These are phyloP conservation scores for Delichon dasypus DNA, from an alignment of 2,797 vertebrate genomes.

Conservation along the genomic window DNA sequence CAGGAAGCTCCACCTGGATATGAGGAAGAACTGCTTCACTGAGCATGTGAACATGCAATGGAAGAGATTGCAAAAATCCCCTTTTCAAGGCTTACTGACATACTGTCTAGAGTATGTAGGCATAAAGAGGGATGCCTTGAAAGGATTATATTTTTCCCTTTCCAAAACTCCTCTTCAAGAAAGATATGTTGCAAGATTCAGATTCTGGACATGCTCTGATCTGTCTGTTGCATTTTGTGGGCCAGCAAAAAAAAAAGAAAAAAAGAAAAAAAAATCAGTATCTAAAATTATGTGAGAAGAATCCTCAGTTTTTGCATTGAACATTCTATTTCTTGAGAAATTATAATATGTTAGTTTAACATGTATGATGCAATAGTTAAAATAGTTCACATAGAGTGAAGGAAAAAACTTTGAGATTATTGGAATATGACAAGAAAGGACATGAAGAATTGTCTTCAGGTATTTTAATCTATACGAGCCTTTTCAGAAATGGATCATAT, in stretches of 20 bases:
- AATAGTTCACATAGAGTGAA: not conserved
- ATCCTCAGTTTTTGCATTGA: not conserved
- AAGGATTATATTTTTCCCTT: not conserved
- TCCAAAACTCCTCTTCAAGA: not conserved
- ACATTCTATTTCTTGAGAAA: not conserved
- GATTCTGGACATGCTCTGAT: not conserved
- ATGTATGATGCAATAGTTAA: not conserved
- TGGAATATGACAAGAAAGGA: not conserved
- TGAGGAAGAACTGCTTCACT: not conserved
- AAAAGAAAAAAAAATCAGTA: not conserved
- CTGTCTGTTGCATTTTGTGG: not conserved
- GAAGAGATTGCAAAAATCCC: not conserved
- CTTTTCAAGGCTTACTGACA: not conserved
- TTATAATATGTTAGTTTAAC: not conserved
- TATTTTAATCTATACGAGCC: not conserved
- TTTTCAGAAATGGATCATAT: not conserved
- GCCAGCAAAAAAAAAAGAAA: not conserved
- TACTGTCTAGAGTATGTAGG: not conserved
- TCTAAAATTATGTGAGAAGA: not conserved
- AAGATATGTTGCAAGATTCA: not conserved
- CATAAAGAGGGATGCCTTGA: not conserved
- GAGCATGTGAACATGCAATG: not conserved
- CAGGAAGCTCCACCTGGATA: not conserved
- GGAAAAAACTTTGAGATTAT: not conserved
- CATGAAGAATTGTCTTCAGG: not conserved